Conservation (phyloP, 2,888 invertebrate species). For the Drosophila imparisetae region DNA sequence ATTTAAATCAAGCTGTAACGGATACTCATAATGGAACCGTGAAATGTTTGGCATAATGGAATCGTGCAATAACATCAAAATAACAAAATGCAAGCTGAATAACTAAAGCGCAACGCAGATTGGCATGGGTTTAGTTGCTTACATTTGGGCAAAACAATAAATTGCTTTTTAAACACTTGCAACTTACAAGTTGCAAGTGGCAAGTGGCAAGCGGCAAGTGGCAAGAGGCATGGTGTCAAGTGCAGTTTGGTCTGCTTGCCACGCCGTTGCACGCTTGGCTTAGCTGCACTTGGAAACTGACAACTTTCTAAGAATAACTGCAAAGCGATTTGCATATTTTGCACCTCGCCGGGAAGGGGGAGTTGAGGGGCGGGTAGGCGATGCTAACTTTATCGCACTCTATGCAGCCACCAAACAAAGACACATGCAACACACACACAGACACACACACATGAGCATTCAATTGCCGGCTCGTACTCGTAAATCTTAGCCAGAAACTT, state of each 20-base stretch:
- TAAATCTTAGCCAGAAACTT: slow-evolving; percentile 71
- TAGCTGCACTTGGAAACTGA: slow-evolving; percentile 63
- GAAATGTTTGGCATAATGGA: not conserved
- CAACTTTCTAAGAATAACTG: slow-evolving; percentile 78
- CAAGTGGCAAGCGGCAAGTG: slow-evolving; percentile 41
- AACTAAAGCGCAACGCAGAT: not conserved
- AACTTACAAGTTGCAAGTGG: slow-evolving; percentile 56
- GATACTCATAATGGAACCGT: not conserved
- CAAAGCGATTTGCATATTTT: slow-evolving; percentile 78
- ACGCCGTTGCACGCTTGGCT: slow-evolving; percentile 59
- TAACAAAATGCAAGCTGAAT: not conserved
- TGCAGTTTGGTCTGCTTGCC: slow-evolving; percentile 40
- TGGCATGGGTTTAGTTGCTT: slow-evolving; percentile 26
- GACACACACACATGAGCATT: slow-evolving; percentile 18
- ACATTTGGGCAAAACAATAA: slow-evolving; percentile 66
- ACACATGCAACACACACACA: slow-evolving; percentile 43
- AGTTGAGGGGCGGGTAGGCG: not conserved
- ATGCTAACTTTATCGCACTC: slow-evolving; percentile 68
- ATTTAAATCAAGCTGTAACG: too few relatives aligned
- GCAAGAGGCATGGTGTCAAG: slow-evolving; percentile 44
- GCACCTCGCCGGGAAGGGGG: slow-evolving; percentile 27
- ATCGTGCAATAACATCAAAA: not conserved
- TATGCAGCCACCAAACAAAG: slow-evolving; percentile 61
- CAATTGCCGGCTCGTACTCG: slow-evolving; percentile 49
- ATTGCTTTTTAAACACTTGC: slow-evolving; percentile 79